A percentile compares a stretch with the other conserved stretches of the same genome.
phyloP scores from a whole-genome alignment of 64 coral and sea anemone species.

The Pocillopora verrucosa region DNA sequence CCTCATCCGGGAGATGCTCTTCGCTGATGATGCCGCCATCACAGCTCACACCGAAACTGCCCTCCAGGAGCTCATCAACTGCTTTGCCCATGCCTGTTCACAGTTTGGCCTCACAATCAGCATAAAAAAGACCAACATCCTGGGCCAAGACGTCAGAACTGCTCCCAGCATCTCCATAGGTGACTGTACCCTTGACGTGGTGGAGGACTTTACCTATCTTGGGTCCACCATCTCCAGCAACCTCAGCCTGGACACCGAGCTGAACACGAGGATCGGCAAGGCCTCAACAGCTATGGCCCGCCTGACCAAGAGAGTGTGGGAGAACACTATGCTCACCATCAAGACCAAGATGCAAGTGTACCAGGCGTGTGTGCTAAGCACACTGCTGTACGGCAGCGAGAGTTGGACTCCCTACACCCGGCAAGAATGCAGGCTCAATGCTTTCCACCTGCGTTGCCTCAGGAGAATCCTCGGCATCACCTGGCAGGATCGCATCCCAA shows the following conservation, averaged over 20 bases:
- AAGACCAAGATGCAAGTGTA: slow-evolving; percentile 12
- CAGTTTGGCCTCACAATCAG: not conserved
- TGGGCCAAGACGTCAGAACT: slow-evolving; percentile 12
- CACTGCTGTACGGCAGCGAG: slow-evolving; percentile 54
- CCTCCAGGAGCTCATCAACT: slow-evolving; percentile 7
- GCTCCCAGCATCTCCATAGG: slow-evolving; percentile 13
- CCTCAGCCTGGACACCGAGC: not conserved
- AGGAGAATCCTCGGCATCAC: slow-evolving; percentile 13
- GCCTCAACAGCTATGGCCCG: not conserved
- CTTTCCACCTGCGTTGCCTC: slow-evolving; percentile 8
- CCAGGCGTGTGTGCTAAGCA: slow-evolving; percentile 8
- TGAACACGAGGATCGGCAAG: not conserved
- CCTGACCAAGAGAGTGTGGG: slow-evolving; percentile 19
- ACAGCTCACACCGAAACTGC: not conserved
- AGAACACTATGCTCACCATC: not conserved
- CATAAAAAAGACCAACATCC: slow-evolving; percentile 20
- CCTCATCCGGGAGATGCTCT: slow-evolving; percentile 20
- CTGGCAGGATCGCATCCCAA: slow-evolving; percentile 3
- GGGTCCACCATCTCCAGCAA: slow-evolving; percentile 16
- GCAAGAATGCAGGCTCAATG: slow-evolving; percentile 2
- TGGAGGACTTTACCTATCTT: slow-evolving; percentile 9
- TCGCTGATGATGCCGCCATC: slow-evolving; percentile 32
- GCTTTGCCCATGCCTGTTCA: not conserved
- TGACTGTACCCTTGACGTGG: slow-evolving; percentile 31
- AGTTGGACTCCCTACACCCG: slow-evolving; percentile 9